phyloP scores from a whole-genome alignment of 2,888 invertebrate species.

The Drosophila borborema region DNA sequence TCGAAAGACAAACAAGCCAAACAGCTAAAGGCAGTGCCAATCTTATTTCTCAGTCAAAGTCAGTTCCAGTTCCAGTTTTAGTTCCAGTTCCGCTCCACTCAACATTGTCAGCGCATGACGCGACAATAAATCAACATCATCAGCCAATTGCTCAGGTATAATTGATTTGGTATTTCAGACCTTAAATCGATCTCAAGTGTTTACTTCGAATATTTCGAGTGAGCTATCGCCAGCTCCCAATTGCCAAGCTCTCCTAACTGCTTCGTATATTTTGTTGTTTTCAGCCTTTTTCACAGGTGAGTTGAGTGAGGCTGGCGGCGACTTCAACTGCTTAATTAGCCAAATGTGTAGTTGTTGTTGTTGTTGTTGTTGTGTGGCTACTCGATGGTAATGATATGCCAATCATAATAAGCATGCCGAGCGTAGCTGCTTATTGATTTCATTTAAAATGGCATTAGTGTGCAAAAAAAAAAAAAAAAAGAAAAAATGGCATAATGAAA shows the following conservation, averaged over 20 bases:
- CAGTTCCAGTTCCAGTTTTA: constrained; percentile 24
- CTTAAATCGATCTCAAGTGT: constrained; percentile 61
- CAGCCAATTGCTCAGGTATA: constrained; percentile 48
- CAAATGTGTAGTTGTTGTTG: constrained; percentile 24
- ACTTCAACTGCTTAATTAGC: constrained; percentile 53
- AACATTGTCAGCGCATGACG: constrained; percentile 49
- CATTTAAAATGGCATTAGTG: constrained; percentile 71
- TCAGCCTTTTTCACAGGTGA: constrained; percentile 70
- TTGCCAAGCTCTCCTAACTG: constrained; percentile 11
- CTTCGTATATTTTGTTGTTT: constrained; percentile 16
- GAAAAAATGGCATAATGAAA: background rate
- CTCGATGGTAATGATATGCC: constrained; percentile 72
- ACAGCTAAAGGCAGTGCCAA: constrained; percentile 17
- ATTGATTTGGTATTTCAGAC: constrained; percentile 64
- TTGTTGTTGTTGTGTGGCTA: constrained; percentile 14
- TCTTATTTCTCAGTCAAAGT: constrained; percentile 8
- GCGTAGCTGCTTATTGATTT: constrained; percentile 63
- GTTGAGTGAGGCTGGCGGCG: constrained; percentile 63
- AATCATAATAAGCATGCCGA: constrained; percentile 72
- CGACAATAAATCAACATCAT: constrained; percentile 60
- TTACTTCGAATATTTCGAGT: constrained; percentile 41
- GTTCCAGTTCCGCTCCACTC: constrained; percentile 59
- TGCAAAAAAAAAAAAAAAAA: constrained; percentile 2
- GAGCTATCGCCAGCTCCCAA: constrained; percentile 11
- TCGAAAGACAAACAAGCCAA: constrained; percentile 42